Percentiles rank a stretch among this genome's conserved stretches.
These are phyloP conservation scores for Stenotaenia linearis DNA, from an alignment of 2,888 invertebrate genomes.

Conservation along the genomic window DNA sequence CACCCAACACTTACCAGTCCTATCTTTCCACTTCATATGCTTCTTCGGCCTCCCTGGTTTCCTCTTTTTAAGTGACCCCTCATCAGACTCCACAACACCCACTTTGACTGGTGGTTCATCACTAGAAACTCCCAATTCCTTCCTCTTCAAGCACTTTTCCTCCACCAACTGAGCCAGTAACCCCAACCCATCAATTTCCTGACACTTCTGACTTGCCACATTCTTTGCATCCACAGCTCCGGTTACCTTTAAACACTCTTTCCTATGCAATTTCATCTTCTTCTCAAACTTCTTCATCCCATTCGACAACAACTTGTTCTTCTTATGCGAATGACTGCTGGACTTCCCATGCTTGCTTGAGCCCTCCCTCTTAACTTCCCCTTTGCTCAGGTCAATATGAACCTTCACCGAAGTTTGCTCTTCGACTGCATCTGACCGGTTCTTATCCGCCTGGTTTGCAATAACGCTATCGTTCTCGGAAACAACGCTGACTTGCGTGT, in stretches of 20 bases:
- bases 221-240: background rate
- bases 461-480: background rate
- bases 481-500: background rate
- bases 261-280: constrained; percentile 27
- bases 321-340: background rate
- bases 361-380: background rate
- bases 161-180: constrained; percentile 34
- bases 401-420: background rate
- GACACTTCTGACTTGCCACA: background rate
- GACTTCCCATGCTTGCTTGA: background rate
- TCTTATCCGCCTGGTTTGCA: background rate
- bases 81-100: background rate
- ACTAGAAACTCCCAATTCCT: background rate
- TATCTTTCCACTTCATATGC: constrained; percentile 51
- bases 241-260: background rate
- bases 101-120: background rate
- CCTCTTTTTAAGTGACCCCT: constrained; percentile 57
- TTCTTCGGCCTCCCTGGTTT: constrained; percentile 77
- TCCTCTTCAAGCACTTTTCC: constrained; percentile 19
- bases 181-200: constrained; percentile 31
- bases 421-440: background rate
- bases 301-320: background rate
- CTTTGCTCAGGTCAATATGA: background rate
- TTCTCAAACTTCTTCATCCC: background rate
- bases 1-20: constrained; percentile 41